Conservation (phyloP, 2,888 invertebrate species). For the Strigamia crassipes region DNA sequence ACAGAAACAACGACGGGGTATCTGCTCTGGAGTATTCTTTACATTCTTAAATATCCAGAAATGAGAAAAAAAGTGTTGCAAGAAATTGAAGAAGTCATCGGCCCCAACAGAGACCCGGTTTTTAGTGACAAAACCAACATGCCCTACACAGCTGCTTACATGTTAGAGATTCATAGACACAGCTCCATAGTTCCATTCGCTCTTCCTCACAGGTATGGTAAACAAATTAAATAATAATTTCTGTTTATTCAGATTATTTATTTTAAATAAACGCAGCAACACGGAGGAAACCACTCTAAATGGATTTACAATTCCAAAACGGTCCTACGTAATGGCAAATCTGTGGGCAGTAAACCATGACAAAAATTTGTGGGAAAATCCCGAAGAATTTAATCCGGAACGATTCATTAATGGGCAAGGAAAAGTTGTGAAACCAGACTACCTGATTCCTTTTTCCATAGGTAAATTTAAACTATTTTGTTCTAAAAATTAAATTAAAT, state of each 20-base stretch:
- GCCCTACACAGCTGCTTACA: not conserved
- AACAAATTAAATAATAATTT: not conserved
- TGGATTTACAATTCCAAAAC: conserved; percentile 41
- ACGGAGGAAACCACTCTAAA: conserved; percentile 1
- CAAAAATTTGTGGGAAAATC: conserved; percentile 28
- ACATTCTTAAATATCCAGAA: not conserved
- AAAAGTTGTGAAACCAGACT: conserved; percentile 33
- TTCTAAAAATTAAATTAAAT: no score
- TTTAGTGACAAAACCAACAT: not conserved
- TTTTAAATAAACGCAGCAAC: not conserved
- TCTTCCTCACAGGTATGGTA: not conserved
- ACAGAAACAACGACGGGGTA: not conserved
- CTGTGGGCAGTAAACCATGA: conserved; percentile 38
- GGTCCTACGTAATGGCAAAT: conserved; percentile 41
- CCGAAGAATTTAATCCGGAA: conserved; percentile 43
- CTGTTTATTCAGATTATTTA: no score
- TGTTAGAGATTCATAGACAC: not conserved
- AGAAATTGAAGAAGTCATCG: not conserved
- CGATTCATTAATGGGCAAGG: conserved; percentile 45
- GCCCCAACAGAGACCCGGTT: not conserved
- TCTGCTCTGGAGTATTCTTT: not conserved
- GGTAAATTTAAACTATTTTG: not conserved
- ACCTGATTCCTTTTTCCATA: conserved; percentile 46
- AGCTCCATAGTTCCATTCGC: not conserved
- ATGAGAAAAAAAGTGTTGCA: not conserved